Percentiles rank a stretch among this genome's conserved stretches.
Evolutionary conservation across 2,797 vertebrate genomes (phyloP).

Genomic region (Diceros bicornis): DNA sequence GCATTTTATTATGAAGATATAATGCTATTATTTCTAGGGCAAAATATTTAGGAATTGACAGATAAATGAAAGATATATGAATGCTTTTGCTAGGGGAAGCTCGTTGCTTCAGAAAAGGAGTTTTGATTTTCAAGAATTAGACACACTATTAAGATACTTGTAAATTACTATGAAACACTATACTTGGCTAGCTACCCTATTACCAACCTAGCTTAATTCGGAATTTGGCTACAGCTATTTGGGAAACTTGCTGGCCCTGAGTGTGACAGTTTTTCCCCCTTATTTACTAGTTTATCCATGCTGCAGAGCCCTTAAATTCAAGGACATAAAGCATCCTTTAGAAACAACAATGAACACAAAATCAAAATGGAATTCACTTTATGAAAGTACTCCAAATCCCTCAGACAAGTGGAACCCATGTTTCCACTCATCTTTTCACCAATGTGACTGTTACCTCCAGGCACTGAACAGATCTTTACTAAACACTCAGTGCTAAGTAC

Average conservation of each 20-base stretch:
- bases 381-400: not conserved
- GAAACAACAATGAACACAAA: conserved; percentile 30
- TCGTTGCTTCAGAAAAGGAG: not conserved
- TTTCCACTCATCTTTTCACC: not conserved
- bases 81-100: not conserved
- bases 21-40: not conserved
- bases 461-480: not conserved
- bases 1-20: not conserved
- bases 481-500: not conserved
- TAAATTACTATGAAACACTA: not conserved
- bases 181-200: not conserved
- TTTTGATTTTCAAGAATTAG: conserved; percentile 60
- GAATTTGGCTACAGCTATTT: not conserved
- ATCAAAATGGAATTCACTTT: not conserved
- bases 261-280: not conserved
- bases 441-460: accelerated
- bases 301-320: not conserved
- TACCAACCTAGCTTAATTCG: not conserved
- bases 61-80: not conserved
- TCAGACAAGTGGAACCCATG: not conserved
- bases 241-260: not conserved
- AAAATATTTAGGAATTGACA: conserved; percentile 52
- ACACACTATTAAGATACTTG: not conserved
- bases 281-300: not conserved
- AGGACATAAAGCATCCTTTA: not conserved